A percentile compares a stretch with the other conserved stretches of the same genome.
Conservation (phyloP, 2,113 vertebrate species). For the Channa argus region DNA sequence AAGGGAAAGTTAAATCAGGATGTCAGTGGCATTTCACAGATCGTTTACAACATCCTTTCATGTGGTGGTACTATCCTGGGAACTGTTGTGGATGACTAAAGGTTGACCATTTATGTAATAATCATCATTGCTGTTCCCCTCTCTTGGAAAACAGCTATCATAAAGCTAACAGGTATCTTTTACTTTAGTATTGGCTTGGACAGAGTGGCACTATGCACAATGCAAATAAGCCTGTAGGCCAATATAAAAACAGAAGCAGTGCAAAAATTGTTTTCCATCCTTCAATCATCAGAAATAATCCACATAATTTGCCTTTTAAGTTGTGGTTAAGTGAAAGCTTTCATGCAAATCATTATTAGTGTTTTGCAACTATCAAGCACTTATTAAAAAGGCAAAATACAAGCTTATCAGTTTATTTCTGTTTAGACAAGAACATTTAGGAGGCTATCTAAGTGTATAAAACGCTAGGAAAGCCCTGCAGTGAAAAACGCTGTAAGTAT, state of each 20-base stretch:
- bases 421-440: background rate
- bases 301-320: background rate
- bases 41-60: background rate
- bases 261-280: background rate
- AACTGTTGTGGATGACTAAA: conserved; percentile 1
- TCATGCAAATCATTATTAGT: background rate
- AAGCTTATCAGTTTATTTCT: background rate
- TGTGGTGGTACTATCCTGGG: background rate
- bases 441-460: background rate
- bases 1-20: conserved; percentile 15
- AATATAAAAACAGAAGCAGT: conserved; percentile 2
- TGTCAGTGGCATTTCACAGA: background rate
- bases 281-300: background rate
- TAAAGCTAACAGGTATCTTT: conserved; percentile 4
- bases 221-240: conserved; percentile 16
- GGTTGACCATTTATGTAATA: conserved; percentile 5
- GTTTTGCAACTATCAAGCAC: background rate
- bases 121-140: background rate
- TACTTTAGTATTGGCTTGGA: background rate
- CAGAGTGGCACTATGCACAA: background rate
- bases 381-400: background rate
- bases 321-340: background rate
- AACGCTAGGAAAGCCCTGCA: conserved; percentile 16
- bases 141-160: conserved; percentile 31
- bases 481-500: conserved; percentile 35